Base-by-base conservation (phyloP, 2,113 vertebrate species). In the Arvicanthis niloticus region DNA sequence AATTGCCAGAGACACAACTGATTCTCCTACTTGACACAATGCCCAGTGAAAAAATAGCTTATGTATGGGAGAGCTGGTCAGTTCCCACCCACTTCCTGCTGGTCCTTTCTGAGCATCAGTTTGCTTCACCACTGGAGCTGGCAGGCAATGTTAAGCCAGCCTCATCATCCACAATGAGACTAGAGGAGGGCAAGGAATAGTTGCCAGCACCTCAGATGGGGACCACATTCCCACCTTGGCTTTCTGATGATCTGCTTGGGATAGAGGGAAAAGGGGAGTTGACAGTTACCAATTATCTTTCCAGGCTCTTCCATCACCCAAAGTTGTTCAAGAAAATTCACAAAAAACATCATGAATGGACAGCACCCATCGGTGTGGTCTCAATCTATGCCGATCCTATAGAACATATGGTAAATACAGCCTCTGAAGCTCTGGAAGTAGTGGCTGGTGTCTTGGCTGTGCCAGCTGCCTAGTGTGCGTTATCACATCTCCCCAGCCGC, bases 291-390 rank as follows among this genome's bases (percentile, higher is more conserved):
- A 58, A 77, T 70, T 48, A 5, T 91, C 62, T 78, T 19, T 42
- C 53, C 96, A 99, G 99, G 97, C 98, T 99, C 21, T 98, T 99
- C 94, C 99, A 99, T 95, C 99, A 99, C 73, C 99, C 99, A 0
- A 17, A 97, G 58, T 96, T 99, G 77, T 99, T 99, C 84, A 99
- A 99, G 97, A 98, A 98, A 91, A 98, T 99, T 82, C 99, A 99
- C 97, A 99, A 99, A 98, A 99, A 99, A 97, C 99, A 99, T 97
- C 99, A 99, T 0, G 99, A 99, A 96, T 99, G 99, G 99, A 99
- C 99, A 0, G 99, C 99, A 7, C 99, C 99, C 91, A 98, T 99
- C 0, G 99, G 99, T 0, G 65, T 99, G 16, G 98, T 99, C 82
- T 98, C 98, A 48, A 98, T 99, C 37, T 99, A 99, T 0, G 99